These are phyloP conservation scores for Lutjanus argentimaculatus DNA, from an alignment of 2,797 vertebrate genomes.

Conservation along the genomic window DNA sequence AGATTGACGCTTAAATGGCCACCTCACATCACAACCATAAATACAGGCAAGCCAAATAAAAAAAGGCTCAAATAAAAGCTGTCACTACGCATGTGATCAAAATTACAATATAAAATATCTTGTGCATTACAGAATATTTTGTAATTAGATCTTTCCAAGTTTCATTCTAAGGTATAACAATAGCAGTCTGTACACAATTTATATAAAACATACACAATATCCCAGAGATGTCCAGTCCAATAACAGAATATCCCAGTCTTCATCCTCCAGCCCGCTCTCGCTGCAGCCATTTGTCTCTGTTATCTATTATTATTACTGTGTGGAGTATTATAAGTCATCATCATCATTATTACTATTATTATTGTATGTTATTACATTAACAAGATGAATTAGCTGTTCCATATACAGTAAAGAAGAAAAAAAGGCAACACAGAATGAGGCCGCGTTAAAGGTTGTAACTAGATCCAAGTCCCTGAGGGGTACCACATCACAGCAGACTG, in stretches of 20 bases:
- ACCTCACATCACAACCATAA: constrained; percentile 81
- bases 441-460: constrained; percentile 79
- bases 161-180: constrained; percentile 83
- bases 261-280: constrained; percentile 53
- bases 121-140: constrained; percentile 86
- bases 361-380: constrained; percentile 80
- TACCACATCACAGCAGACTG: constrained; percentile 76
- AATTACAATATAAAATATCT: constrained; percentile 84
- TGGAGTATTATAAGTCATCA: constrained; percentile 64
- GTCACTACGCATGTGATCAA: constrained; percentile 79
- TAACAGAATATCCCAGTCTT: constrained; percentile 72
- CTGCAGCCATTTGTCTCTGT: constrained; percentile 61
- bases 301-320: constrained; percentile 82
- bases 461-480: constrained; percentile 81
- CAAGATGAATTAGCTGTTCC: constrained; percentile 83
- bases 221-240: constrained; percentile 83
- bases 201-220: constrained; percentile 83
- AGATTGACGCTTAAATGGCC: constrained; percentile 73
- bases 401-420: constrained; percentile 79
- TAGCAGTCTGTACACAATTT: constrained; percentile 84
- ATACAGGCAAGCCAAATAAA: constrained; percentile 77
- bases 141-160: constrained; percentile 78
- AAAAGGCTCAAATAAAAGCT: constrained; percentile 80
- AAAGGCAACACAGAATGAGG: constrained; percentile 86
- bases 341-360: constrained; percentile 81